These are phyloP conservation scores for Pitta sordida DNA, from an alignment of 2,113 vertebrate genomes.

Conservation along the genomic window DNA sequence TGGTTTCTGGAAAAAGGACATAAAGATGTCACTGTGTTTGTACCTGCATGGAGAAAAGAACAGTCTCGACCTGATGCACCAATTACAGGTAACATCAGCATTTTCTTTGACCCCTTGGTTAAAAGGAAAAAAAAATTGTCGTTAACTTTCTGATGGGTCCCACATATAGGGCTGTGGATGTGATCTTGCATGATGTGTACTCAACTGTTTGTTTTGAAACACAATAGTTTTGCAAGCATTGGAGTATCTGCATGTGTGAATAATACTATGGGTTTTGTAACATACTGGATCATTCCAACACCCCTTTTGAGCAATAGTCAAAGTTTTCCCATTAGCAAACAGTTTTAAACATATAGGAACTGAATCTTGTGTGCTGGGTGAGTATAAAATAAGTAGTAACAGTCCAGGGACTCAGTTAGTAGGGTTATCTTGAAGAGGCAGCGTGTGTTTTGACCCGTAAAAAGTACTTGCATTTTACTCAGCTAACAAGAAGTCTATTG, in stretches of 20 bases:
- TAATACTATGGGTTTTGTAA: not conserved
- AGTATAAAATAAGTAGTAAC: not conserved
- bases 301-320: not conserved
- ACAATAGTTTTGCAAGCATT: not conserved
- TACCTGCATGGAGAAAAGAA: conserved; percentile 97
- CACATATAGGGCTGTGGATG: not conserved
- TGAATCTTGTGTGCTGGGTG: not conserved
- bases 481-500: not conserved
- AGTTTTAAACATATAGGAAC: not conserved
- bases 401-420: not conserved
- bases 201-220: not conserved
- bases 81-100: conserved; percentile 85
- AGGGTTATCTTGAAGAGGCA: not conserved
- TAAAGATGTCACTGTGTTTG: conserved; percentile 98
- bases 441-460: not conserved
- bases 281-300: not conserved
- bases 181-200: not conserved
- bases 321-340: not conserved
- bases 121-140: not conserved
- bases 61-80: conserved; percentile 96
- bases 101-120: not conserved
- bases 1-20: conserved; percentile 98
- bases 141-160: not conserved
- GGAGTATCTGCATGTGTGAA: not conserved
- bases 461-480: not conserved